These are phyloP conservation scores for Spisula subtruncata DNA, from an alignment of 2,888 invertebrate genomes.

Conservation along the genomic window DNA sequence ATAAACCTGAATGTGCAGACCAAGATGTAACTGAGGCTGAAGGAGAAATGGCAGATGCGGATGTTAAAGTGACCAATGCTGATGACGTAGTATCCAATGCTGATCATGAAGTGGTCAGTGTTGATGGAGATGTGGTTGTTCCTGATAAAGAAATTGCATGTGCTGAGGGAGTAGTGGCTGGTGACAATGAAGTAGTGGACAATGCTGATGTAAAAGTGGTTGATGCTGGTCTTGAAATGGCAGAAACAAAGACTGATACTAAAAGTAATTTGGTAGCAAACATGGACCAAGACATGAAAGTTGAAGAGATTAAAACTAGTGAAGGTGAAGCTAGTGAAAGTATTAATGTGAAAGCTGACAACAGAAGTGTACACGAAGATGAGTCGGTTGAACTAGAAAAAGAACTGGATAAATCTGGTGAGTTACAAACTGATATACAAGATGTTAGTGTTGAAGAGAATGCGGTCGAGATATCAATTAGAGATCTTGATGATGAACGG, in stretches of 20 bases:
- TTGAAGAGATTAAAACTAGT: not conserved
- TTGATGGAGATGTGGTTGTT: too few species aligned
- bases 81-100: not conserved
- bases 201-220: not conserved
- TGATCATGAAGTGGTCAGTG: too few species aligned
- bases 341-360: not conserved
- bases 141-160: too few species aligned
- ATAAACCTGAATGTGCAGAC: not conserved
- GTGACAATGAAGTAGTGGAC: too few species aligned
- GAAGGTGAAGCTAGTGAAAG: not conserved
- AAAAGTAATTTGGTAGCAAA: not conserved
- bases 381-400: not conserved
- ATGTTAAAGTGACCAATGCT: too few species aligned
- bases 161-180: too few species aligned
- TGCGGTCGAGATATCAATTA: not conserved
- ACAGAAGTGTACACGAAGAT: not conserved
- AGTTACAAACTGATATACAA: not conserved
- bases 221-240: not conserved
- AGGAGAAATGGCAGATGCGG: not conserved
- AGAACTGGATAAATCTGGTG: not conserved
- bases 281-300: not conserved
- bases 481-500: conserved; percentile 1
- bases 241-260: not conserved
- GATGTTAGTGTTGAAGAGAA: not conserved
- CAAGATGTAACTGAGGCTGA: not conserved